Conservation (phyloP, 2,888 invertebrate species). For the Meghimatium bilineatum region DNA sequence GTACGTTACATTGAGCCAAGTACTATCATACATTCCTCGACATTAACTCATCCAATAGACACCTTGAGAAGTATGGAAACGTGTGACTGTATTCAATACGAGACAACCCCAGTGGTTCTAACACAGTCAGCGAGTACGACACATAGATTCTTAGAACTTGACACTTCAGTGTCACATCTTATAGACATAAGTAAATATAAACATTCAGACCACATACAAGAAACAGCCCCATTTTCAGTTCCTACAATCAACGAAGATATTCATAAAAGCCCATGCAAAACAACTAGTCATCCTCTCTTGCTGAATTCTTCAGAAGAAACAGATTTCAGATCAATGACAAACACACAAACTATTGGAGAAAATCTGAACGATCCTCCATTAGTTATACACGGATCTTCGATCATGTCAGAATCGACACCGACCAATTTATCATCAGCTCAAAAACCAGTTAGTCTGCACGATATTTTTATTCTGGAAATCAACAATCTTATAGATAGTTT, state of each 20-base stretch:
- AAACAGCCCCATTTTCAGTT: not conserved
- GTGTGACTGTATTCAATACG: no score
- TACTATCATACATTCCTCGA: not conserved
- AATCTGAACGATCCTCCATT: not conserved
- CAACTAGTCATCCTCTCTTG: not conserved
- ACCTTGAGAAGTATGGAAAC: not conserved
- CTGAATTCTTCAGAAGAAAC: not conserved
- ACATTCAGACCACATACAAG: not conserved
- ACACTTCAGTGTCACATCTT: not conserved
- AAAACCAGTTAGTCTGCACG: conserved; percentile 29
- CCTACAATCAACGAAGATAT: no score
- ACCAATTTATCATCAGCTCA: not conserved
- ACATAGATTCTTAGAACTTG: not conserved
- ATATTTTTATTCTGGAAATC: conserved; percentile 56
- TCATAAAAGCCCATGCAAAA: not conserved
- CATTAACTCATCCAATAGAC: not conserved
- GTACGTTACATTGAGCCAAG: not conserved
- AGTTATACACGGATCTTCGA: not conserved
- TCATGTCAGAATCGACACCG: not conserved
- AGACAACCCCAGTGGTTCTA: not conserved
- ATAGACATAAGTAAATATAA: not conserved
- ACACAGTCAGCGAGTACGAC: not conserved
- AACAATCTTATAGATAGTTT: conserved; percentile 57
- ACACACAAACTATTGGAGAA: not conserved
- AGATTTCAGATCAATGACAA: not conserved